Percentiles rank a stretch among this genome's conserved stretches.
These are phyloP conservation scores for Limenitis camilla DNA, from an alignment of 2,888 invertebrate species.

Conservation along the genomic window DNA sequence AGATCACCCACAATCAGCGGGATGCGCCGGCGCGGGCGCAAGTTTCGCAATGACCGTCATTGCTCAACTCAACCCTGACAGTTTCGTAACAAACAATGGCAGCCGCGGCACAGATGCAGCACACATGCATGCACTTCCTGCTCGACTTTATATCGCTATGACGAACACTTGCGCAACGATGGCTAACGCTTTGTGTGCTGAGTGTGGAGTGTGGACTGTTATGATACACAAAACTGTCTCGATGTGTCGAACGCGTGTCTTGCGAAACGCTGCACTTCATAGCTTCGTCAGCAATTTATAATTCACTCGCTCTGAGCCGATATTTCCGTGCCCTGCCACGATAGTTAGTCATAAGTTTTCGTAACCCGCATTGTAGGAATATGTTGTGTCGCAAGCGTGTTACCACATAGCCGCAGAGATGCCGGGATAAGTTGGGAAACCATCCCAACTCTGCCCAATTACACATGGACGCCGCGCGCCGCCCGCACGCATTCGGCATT, in stretches of 20 bases:
- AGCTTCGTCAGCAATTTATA: conserved; percentile 43
- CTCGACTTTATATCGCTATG: conserved; percentile 61
- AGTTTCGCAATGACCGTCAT: conserved; percentile 60
- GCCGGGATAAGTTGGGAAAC: conserved; percentile 73
- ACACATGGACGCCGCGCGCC: conserved; percentile 54
- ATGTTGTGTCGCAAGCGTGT: conserved; percentile 65
- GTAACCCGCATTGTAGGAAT: conserved; percentile 72
- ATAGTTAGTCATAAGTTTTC: conserved; percentile 69
- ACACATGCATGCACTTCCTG: conserved; percentile 71
- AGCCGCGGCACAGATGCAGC: conserved; percentile 65
- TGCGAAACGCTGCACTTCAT: conserved; percentile 53
- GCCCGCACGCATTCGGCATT: no score
- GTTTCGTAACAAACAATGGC: conserved; percentile 70
- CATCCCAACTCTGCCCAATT: conserved; percentile 68
- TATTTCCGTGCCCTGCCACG: conserved; percentile 47
- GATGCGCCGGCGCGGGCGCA: conserved; percentile 54
- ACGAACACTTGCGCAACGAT: conserved; percentile 60
- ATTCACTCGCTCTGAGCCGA: conserved; percentile 38
- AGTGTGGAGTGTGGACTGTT: no score
- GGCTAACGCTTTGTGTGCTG: conserved; percentile 49
- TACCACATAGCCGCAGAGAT: conserved; percentile 60
- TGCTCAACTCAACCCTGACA: conserved; percentile 73
- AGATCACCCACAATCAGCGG: conserved; percentile 66
- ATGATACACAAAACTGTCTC: conserved; percentile 48
- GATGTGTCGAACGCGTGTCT: conserved; percentile 42